Evolutionary conservation across 1,140 invertebrate genomes (phyloP).

Genomic region (Pseudomyrmex pallidus): DNA sequence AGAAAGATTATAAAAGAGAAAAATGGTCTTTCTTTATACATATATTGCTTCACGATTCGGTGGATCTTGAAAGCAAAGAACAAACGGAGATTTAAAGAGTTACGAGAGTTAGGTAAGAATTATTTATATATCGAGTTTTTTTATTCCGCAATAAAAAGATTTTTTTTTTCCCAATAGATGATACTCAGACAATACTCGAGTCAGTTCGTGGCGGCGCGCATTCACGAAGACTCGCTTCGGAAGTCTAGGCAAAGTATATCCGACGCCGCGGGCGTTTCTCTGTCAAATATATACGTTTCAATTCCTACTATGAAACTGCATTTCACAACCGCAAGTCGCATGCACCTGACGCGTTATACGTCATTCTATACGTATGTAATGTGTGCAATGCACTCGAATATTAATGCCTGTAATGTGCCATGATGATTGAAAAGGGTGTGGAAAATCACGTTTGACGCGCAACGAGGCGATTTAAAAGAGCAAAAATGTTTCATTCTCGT

Average conservation of each 20-base stretch:
- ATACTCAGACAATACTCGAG: constrained; percentile 23
- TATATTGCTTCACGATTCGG: neutral
- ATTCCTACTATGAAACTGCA: constrained; percentile 61
- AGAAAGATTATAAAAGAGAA: neutral
- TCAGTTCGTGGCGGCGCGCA: constrained; percentile 11
- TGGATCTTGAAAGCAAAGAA: neutral
- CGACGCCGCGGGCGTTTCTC: constrained; percentile 9
- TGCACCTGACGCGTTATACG: constrained; percentile 56
- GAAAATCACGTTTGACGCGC: constrained; percentile 49
- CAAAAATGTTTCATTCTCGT: constrained; percentile 9
- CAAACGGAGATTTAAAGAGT: neutral
- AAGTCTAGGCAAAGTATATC: constrained; percentile 48
- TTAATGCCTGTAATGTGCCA: constrained; percentile 57
- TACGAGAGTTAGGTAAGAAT: neutral
- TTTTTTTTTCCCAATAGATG: constrained; percentile 4
- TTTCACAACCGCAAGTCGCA: constrained; percentile 62
- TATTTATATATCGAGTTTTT: constrained; percentile 18
- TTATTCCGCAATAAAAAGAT: neutral
- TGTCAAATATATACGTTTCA: constrained; percentile 62
- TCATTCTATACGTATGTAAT: constrained; percentile 55
- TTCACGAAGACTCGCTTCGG: constrained; percentile 28
- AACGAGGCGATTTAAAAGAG: constrained; percentile 1
- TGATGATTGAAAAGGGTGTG: constrained; percentile 38
- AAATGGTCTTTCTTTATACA: constrained; percentile 16
- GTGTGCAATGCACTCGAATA: constrained; percentile 56